Evolutionary conservation across 2,888 invertebrate genomes (phyloP), one percentile per base, ranked within the genome.

Genomic region (Tortrix viridana): DNA sequence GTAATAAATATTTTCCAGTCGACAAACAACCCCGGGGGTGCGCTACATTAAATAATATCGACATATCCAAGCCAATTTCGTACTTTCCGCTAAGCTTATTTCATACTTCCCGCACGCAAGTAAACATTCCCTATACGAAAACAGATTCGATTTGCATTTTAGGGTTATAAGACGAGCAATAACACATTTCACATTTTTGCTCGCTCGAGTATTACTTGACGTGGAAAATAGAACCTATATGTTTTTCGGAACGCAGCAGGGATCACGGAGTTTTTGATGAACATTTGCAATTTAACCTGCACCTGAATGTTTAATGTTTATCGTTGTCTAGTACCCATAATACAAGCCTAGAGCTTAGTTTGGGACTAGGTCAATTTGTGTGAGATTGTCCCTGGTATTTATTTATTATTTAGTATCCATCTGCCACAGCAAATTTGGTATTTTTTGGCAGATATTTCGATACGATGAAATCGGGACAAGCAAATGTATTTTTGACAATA

Each of bases 11-110:
- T 86, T 85, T 86, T 86, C 83, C 85, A 83, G 80, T 82, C 81
- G 80, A 84, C 84, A 86, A 86, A 86, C 82, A 86, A 81, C 80
- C 82, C 84, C 77, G 75, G 74, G 81, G 80, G 81, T 74, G 75
- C 80, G 83, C 77, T 83, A 87, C 86, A 85, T 89, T 88, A 87
- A 88, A 86, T 89, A 86, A 87, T 86, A 88, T 88, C 86, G 86
- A 86, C 86, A 83, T 85, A 88, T 86, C 84, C 81, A 75, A 85
- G 86, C 86, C 89, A 87, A 88, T 89, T 86, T 84, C 84, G 80
- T 82, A 82, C 83, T 85, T 85, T 82, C 80, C 82, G 79, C 80
- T 85, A 85, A 87, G 86, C 88, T 86, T 82, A 87, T 88, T 88
- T 81, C 81, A 82, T 83, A 82, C 80, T 84, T 82, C 76, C 81